A percentile compares a stretch with the other conserved stretches of the same genome.
phyloP scores from a whole-genome alignment of 2,797 vertebrate genomes.

The Lerista edwardsae region DNA sequence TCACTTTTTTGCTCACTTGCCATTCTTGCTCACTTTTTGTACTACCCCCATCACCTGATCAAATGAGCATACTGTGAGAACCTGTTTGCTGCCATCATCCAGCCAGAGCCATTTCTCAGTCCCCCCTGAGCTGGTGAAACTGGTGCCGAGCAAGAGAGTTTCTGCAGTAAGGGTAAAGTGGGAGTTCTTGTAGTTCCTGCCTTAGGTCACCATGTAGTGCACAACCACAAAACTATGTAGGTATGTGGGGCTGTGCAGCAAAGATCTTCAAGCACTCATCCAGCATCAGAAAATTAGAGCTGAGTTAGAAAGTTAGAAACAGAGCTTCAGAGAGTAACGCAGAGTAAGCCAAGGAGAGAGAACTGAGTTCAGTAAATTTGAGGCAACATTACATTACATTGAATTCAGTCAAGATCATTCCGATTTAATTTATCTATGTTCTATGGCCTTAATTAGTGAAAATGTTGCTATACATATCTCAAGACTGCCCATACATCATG shows the following conservation, averaged over 20 bases:
- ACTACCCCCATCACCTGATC: background rate
- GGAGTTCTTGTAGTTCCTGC: background rate
- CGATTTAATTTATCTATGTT: background rate
- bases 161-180: too few species aligned
- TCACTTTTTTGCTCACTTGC: too few species aligned
- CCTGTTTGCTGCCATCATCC: background rate
- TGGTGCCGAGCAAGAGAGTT: too few species aligned
- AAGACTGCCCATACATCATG: background rate
- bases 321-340: background rate
- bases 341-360: background rate
- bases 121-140: background rate
- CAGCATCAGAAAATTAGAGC: background rate
- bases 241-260: background rate
- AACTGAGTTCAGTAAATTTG: background rate
- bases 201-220: background rate
- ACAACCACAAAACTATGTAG: background rate
- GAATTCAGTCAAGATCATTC: background rate
- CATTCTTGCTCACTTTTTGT: too few species aligned
- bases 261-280: background rate
- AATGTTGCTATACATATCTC: background rate
- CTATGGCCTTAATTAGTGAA: background rate
- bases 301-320: too few species aligned
- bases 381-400: background rate
- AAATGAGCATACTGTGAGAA: background rate
- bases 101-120: background rate